Conservation (phyloP, 2,888 invertebrate genomes). For the Acleris cristana region DNA sequence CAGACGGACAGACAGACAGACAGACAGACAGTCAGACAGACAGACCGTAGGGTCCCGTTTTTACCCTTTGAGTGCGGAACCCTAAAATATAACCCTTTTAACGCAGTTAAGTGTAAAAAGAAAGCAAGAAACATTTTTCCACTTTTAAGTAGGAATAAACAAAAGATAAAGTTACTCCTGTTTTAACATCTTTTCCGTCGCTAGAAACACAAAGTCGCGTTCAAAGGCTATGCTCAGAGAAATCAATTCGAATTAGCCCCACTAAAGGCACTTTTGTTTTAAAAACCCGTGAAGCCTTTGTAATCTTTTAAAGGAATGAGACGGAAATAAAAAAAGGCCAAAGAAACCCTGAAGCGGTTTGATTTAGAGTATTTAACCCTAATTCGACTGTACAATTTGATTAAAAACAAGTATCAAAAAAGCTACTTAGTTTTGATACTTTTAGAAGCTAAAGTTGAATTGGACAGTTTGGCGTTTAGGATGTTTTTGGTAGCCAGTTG, state of each 20-base stretch:
- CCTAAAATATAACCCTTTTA: no score
- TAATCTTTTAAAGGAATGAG: constrained; percentile 30
- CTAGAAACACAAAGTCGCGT: no score
- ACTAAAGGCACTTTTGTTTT: neutral
- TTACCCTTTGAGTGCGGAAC: no score
- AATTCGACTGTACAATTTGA: constrained; percentile 38
- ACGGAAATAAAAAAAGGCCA: constrained; percentile 19
- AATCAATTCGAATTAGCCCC: neutral
- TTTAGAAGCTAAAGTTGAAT: neutral
- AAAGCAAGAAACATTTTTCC: no score
- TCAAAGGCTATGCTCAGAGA: neutral
- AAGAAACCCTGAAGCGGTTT: constrained; percentile 24
- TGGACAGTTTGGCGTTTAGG: neutral
- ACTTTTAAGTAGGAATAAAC: no score
- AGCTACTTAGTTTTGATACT: neutral
- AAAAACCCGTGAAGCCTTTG: constrained; percentile 11
- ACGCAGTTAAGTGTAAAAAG: no score
- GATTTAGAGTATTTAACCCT: constrained; percentile 40
- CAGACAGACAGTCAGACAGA: no score
- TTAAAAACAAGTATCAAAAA: constrained; percentile 5
- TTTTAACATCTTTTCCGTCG: no score
- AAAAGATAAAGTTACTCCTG: no score
- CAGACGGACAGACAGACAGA: no score
- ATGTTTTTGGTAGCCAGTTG: constrained; percentile 1
- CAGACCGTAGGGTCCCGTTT: no score